A percentile compares a stretch with the other conserved stretches of the same genome.
Evolutionary conservation across 2,113 vertebrate species (phyloP).

Genomic region (Geococcyx californianus): DNA sequence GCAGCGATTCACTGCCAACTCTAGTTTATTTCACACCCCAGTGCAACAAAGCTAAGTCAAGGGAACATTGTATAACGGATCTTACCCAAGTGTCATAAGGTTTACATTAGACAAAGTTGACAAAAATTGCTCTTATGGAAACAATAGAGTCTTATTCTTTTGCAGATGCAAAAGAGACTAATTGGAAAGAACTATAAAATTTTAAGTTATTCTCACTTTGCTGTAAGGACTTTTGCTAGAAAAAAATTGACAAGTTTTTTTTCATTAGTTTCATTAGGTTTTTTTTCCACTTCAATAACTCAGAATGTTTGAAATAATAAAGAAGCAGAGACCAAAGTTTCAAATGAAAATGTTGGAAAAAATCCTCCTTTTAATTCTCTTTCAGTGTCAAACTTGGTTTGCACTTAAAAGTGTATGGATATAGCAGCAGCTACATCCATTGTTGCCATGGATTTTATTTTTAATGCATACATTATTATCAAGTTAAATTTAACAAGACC

Average conservation of each 20-base stretch:
- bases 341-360: not conserved
- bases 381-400: not conserved
- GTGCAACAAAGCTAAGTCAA: not conserved
- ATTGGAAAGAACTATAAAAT: not conserved
- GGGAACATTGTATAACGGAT: not conserved
- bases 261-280: not conserved
- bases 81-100: not conserved
- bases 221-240: not conserved
- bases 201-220: not conserved
- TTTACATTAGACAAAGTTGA: not conserved
- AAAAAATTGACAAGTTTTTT: not conserved
- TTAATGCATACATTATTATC: not conserved
- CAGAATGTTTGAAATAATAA: not conserved
- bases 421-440: not conserved
- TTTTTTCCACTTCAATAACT: not conserved
- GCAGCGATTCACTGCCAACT: not conserved
- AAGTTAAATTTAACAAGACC: slow-evolving; percentile 19
- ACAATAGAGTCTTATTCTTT: not conserved
- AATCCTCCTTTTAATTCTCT: not conserved
- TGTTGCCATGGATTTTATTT: not conserved
- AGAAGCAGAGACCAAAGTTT: not conserved
- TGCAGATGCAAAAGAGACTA: not conserved
- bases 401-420: not conserved
- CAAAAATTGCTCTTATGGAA: not conserved
- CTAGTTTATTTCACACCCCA: not conserved